phyloP scores from a whole-genome alignment of 2,888 invertebrate species.

The Rutpela maculata region DNA sequence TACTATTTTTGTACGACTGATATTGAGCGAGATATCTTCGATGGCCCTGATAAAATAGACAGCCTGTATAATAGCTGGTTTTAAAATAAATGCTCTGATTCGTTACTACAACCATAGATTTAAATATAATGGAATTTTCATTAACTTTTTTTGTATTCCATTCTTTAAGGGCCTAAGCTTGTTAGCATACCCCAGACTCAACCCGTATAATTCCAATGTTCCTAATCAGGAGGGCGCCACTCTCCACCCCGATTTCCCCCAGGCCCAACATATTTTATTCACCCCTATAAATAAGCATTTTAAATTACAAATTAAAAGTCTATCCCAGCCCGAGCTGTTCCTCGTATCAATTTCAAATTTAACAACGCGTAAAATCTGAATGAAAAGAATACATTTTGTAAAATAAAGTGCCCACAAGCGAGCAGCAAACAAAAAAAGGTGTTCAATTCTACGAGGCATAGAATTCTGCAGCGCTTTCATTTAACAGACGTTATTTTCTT shows the following conservation, averaged over 20 bases:
- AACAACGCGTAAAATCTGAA: neutral
- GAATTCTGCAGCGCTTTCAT: too few relatives aligned
- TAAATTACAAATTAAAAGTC: constrained; percentile 46
- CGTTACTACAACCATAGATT: too few relatives aligned
- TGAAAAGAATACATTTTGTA: neutral
- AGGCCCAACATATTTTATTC: constrained; percentile 27
- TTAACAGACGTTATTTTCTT: too few relatives aligned
- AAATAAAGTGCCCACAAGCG: neutral
- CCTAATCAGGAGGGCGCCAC: constrained; percentile 35
- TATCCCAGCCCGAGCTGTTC: constrained; percentile 14
- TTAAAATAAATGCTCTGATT: too few relatives aligned
- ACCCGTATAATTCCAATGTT: constrained; percentile 39
- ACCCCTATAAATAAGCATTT: constrained; percentile 44
- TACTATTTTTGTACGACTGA: too few relatives aligned
- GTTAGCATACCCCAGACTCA: constrained; percentile 24
- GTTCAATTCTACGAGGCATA: too few relatives aligned
- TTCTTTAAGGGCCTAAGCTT: constrained; percentile 4
- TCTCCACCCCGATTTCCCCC: constrained; percentile 35
- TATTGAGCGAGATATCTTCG: too few relatives aligned
- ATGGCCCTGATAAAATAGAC: too few relatives aligned
- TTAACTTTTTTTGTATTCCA: constrained; percentile 14
- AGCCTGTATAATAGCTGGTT: too few relatives aligned
- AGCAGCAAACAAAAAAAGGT: neutral
- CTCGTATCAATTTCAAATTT: constrained; percentile 27
- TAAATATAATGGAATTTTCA: constrained; percentile 2